Evolutionary conservation across 64 coral and sea anemone genomes (phyloP).

Genomic region (Dendrophyllia cribrosa): DNA sequence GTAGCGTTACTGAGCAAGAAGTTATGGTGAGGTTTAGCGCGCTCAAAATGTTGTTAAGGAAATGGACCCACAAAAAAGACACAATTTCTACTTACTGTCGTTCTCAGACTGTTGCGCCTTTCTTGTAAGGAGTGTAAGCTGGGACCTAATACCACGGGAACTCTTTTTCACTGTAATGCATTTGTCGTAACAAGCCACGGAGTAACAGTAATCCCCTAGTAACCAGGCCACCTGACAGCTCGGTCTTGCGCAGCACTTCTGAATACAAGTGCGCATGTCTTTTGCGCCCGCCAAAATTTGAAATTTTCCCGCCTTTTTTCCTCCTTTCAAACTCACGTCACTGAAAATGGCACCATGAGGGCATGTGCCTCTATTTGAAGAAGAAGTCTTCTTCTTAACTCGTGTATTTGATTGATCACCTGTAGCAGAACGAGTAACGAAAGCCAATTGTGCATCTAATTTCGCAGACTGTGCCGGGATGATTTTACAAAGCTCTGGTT

Average conservation of each 20-base stretch:
- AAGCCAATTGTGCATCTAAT: conserved; percentile 45
- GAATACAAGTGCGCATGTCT: conserved; percentile 65
- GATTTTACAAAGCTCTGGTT: conserved; percentile 34
- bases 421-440: conserved; percentile 2
- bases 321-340: conserved; percentile 47
- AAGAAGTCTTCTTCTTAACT: conserved; percentile 28
- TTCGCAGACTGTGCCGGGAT: conserved; percentile 40
- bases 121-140: conserved; percentile 76
- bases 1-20: too few species aligned
- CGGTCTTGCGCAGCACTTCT: conserved; percentile 47
- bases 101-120: conserved; percentile 23
- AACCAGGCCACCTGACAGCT: conserved; percentile 91
- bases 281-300: conserved; percentile 48
- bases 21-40: too few species aligned
- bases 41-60: too few species aligned
- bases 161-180: conserved; percentile 66
- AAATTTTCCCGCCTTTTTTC: conserved; percentile 71
- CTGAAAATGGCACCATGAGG: conserved; percentile 54
- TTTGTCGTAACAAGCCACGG: conserved; percentile 72
- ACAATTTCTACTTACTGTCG: conserved; percentile 13
- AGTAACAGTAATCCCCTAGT: conserved; percentile 89
- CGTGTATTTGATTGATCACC: not conserved
- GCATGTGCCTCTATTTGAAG: conserved; percentile 8
- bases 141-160: conserved; percentile 43
- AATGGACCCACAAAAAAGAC: not conserved